These are phyloP conservation scores for Paratilapia polleni DNA, from an alignment of 2,113 vertebrate genomes.

Conservation along the genomic window DNA sequence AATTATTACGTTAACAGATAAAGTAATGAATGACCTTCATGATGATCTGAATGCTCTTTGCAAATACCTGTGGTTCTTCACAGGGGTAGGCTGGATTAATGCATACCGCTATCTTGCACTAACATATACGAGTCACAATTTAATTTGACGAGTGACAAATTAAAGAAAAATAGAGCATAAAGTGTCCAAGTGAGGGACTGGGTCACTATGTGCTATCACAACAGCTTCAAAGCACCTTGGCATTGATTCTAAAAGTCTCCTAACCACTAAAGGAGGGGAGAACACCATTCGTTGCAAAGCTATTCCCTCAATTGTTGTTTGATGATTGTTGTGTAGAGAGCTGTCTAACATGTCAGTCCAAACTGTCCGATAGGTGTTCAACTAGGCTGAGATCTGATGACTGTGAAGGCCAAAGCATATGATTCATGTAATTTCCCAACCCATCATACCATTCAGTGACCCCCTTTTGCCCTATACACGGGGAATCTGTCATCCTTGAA, in stretches of 20 bases:
- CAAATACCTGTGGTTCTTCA: slow-evolving; percentile 17
- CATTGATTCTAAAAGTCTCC: not conserved
- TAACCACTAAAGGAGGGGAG: not conserved
- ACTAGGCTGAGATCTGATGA: not conserved
- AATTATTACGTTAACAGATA: not conserved
- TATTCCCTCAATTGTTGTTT: not conserved
- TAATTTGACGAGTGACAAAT: not conserved
- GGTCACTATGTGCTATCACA: not conserved
- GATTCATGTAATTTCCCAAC: not conserved
- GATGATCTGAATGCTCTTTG: slow-evolving; percentile 11
- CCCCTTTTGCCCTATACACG: not conserved
- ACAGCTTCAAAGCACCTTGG: not conserved
- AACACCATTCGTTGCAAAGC: not conserved
- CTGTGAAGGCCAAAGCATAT: not conserved
- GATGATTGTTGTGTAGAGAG: not conserved
- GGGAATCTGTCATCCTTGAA: not conserved
- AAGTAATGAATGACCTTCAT: not conserved
- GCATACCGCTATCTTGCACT: not conserved
- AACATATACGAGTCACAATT: slow-evolving; percentile 6
- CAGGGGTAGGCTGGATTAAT: slow-evolving; percentile 6
- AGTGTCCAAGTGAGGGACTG: not conserved
- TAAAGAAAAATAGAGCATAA: not conserved
- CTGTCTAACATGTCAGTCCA: too few species aligned
- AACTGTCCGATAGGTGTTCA: too few species aligned
- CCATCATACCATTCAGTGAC: not conserved